Percentiles rank a stretch among this genome's conserved stretches.
These are phyloP conservation scores for Pseudoips prasinana DNA, from an alignment of 2,888 invertebrate genomes.

Conservation along the genomic window DNA sequence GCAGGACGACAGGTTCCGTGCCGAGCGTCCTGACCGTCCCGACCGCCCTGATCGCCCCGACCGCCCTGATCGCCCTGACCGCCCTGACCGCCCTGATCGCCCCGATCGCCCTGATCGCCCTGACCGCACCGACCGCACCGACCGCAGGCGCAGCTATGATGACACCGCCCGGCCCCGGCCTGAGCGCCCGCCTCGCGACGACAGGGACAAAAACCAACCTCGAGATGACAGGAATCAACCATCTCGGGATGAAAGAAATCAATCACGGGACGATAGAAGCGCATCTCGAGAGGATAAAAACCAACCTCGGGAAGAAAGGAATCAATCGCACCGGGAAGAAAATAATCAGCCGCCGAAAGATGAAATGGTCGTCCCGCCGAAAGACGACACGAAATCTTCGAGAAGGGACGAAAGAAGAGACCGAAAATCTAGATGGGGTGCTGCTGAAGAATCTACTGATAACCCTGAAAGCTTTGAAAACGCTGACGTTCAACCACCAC, in stretches of 20 bases:
- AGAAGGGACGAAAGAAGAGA: constrained; percentile 51
- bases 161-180: constrained; percentile 31
- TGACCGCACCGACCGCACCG: constrained; percentile 38
- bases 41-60: constrained; percentile 27
- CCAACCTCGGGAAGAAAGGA: constrained; percentile 10
- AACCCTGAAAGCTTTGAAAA: constrained; percentile 6
- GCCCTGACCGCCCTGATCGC: constrained; percentile 41
- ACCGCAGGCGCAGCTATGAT: constrained; percentile 48
- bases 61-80: constrained; percentile 1
- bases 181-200: constrained; percentile 21
- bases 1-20: constrained; percentile 45
- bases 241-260: not conserved
- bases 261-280: not conserved
- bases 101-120: constrained; percentile 13
- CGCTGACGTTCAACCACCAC: constrained; percentile 7
- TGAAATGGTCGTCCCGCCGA: constrained; percentile 1
- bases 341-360: constrained; percentile 6
- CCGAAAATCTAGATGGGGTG: constrained; percentile 73
- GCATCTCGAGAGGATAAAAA: not conserved
- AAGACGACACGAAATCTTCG: constrained; percentile 9
- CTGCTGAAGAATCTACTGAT: constrained; percentile 48
- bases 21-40: constrained; percentile 30
- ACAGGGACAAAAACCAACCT: constrained; percentile 27
- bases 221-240: not conserved
- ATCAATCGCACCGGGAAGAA: constrained; percentile 6